Conservation (phyloP, 2,888 invertebrate species). For the Brachylomia viminalis region DNA sequence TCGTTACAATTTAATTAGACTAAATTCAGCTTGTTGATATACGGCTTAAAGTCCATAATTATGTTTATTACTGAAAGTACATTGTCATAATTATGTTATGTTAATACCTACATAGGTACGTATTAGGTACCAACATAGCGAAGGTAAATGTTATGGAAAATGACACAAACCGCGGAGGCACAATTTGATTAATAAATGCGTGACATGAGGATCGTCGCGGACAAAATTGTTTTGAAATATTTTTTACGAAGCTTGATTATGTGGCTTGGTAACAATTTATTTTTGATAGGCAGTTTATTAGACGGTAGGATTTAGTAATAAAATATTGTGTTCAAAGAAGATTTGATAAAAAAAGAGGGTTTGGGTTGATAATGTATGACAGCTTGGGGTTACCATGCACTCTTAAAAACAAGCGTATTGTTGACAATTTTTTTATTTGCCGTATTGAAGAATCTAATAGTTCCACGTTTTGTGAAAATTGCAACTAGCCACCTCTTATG, state of each 20-base stretch:
- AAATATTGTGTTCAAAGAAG: not conserved
- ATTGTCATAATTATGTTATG: conserved; percentile 25
- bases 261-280: not conserved
- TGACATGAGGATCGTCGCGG: conserved; percentile 50
- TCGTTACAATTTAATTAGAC: not conserved
- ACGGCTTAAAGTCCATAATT: conserved; percentile 6
- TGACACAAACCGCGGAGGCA: conserved; percentile 47
- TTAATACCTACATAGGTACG: not conserved
- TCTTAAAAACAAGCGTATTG: too few relatives aligned
- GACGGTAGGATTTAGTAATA: not conserved
- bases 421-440: too few relatives aligned
- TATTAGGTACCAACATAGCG: conserved; percentile 25
- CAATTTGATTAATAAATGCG: conserved; percentile 70
- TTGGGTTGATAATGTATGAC: not conserved
- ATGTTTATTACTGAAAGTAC: conserved; percentile 17
- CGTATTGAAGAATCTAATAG: too few relatives aligned
- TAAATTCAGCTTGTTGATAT: conserved; percentile 1
- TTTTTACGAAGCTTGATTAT: conserved; percentile 3
- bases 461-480: too few relatives aligned
- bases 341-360: too few relatives aligned
- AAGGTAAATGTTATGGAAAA: conserved; percentile 61
- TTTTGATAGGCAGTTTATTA: not conserved
- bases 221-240: conserved; percentile 55
- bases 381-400: not conserved
- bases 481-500: too few relatives aligned